phyloP scores from a whole-genome alignment of 2,113 vertebrate genomes.

The Myrmecobius fasciatus region DNA sequence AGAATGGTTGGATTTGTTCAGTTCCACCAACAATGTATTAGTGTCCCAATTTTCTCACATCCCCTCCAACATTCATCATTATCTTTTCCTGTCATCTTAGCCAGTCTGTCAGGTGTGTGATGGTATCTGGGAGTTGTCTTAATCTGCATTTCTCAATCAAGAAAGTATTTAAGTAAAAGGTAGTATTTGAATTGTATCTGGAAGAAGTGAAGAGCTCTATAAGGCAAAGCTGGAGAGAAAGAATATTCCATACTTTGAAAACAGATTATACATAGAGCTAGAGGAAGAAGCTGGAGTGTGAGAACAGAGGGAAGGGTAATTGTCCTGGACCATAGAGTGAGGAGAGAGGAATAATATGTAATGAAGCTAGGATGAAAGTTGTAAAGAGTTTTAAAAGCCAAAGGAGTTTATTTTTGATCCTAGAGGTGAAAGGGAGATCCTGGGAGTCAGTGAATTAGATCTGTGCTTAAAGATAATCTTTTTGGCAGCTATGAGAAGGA shows the following conservation, averaged over 20 bases:
- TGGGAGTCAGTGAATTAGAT: background rate
- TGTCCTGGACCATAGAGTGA: background rate
- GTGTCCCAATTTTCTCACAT: too few relatives aligned
- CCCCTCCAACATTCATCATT: too few relatives aligned
- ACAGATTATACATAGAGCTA: background rate
- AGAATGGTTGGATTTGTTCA: too few relatives aligned
- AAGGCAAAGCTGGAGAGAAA: background rate
- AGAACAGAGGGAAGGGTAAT: background rate
- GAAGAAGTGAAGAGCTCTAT: background rate
- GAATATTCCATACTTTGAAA: background rate
- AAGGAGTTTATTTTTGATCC: background rate
- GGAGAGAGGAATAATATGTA: background rate
- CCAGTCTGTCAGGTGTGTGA: too few relatives aligned
- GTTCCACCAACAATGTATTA: too few relatives aligned
- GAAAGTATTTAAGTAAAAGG: background rate
- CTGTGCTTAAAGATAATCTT: background rate
- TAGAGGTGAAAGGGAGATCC: background rate
- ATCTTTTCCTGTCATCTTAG: too few relatives aligned
- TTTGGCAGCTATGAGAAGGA: background rate
- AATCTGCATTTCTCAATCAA: too few relatives aligned
- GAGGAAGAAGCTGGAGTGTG: background rate
- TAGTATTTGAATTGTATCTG: background rate
- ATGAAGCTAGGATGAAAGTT: background rate
- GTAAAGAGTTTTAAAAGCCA: background rate
- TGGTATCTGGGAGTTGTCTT: too few relatives aligned